Percentiles rank a stretch among this genome's conserved stretches.
Evolutionary conservation across 2,113 vertebrate species (phyloP).

Genomic region (Pycnonotus jocosus): DNA sequence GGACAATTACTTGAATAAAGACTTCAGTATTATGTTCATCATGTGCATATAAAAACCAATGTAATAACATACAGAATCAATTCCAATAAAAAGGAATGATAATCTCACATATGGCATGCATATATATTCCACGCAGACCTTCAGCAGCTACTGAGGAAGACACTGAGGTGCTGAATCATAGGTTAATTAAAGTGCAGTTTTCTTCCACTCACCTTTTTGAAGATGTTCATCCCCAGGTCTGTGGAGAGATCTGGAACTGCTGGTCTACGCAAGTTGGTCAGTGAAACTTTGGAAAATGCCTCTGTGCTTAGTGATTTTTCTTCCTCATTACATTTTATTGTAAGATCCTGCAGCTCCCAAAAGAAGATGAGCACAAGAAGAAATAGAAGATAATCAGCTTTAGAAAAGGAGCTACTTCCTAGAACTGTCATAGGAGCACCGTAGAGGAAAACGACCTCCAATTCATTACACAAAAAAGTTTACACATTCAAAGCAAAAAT

Average conservation of each 20-base stretch:
- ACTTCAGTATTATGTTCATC: neutral
- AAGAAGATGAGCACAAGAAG: neutral
- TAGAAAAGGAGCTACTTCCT: neutral
- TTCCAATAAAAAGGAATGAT: neutral
- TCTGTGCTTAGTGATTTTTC: constrained; percentile 90
- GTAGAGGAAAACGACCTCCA: neutral
- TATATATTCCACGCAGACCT: neutral
- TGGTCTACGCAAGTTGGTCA: constrained; percentile 90
- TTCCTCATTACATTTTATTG: constrained; percentile 93
- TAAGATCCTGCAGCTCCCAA: constrained; percentile 84
- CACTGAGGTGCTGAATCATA: neutral
- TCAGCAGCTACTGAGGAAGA: neutral
- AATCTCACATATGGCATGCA: neutral
- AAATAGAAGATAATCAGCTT: neutral
- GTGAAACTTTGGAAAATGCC: constrained; percentile 90
- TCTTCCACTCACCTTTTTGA: constrained; percentile 86
- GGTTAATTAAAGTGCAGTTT: neutral
- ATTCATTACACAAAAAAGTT: neutral
- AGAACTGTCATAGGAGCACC: neutral
- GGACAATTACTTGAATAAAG: neutral
- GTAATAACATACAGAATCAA: neutral
- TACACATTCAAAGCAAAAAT: neutral
- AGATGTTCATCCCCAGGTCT: constrained; percentile 95
- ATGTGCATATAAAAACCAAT: neutral
- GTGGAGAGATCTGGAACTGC: constrained; percentile 95